These are phyloP conservation scores for Tribolium castaneum DNA, from an alignment of 1,140 invertebrate species.

Conservation along the genomic window DNA sequence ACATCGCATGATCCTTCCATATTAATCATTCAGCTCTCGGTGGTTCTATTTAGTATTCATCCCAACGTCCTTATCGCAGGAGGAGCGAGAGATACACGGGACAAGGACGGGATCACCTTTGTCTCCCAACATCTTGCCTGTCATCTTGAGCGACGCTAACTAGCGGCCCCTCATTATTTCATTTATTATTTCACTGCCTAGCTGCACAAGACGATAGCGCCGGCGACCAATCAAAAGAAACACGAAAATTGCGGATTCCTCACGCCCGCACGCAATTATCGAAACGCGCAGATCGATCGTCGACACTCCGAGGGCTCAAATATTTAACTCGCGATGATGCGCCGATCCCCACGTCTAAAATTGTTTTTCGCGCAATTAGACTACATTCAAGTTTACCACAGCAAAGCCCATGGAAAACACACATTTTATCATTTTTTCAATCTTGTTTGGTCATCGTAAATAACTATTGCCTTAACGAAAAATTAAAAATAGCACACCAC, in stretches of 20 bases:
- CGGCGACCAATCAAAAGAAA: neutral
- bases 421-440: too few species aligned
- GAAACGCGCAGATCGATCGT: neutral
- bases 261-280: slow-evolving; percentile 17
- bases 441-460: too few species aligned
- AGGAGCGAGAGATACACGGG: slow-evolving; percentile 21
- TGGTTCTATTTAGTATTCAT: slow-evolving; percentile 52
- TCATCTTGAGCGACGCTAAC: slow-evolving; percentile 49
- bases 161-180: slow-evolving; percentile 45
- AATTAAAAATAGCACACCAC: neutral
- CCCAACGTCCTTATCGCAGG: slow-evolving; percentile 48
- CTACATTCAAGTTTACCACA: too few species aligned
- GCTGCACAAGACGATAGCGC: neutral
- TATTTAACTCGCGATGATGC: neutral
- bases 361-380: too few species aligned
- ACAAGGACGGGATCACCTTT: slow-evolving; percentile 41
- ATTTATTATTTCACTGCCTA: slow-evolving; percentile 43
- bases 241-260: slow-evolving; percentile 11
- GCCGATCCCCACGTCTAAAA: neutral
- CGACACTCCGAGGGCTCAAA: neutral
- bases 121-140: slow-evolving; percentile 50
- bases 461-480: too few species aligned
- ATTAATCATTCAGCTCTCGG: slow-evolving; percentile 50
- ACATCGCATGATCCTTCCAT: slow-evolving; percentile 46
- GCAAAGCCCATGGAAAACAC: too few species aligned